These are phyloP conservation scores for Eurytoma californica DNA, from an alignment of 2,888 invertebrate genomes.

Conservation along the genomic window DNA sequence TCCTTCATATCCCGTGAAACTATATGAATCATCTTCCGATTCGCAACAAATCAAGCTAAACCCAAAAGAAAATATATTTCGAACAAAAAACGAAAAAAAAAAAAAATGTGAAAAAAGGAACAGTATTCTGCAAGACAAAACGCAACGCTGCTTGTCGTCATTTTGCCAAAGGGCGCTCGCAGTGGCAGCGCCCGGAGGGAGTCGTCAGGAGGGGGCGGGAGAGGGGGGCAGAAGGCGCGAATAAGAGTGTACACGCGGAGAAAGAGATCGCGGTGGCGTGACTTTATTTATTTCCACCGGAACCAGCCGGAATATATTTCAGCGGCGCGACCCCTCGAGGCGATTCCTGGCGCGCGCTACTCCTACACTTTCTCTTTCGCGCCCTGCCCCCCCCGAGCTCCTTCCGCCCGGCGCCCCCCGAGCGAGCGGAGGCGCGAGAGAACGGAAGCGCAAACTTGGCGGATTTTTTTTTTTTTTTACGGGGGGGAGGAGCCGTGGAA, in stretches of 20 bases:
- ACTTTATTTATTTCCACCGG: conserved; percentile 75
- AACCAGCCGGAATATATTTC: conserved; percentile 75
- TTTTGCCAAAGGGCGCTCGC: conserved; percentile 49
- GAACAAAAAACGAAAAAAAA: too few species aligned
- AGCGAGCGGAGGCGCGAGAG: conserved; percentile 67
- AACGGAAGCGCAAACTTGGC: conserved; percentile 74
- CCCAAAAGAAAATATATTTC: too few species aligned
- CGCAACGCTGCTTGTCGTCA: neutral
- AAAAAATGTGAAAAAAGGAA: too few species aligned
- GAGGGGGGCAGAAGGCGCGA: neutral
- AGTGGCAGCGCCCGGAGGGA: conserved; percentile 35
- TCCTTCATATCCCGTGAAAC: too few species aligned
- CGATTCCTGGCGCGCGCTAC: conserved; percentile 61
- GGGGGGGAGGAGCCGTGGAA: conserved; percentile 67
- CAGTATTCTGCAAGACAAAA: too few species aligned
- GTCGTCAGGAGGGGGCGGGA: neutral
- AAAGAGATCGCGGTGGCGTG: conserved; percentile 65
- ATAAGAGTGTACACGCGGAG: conserved; percentile 44
- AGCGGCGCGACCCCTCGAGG: conserved; percentile 64
- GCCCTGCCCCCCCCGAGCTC: conserved; percentile 19
- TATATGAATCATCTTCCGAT: too few species aligned
- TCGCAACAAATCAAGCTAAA: too few species aligned
- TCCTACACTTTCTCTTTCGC: conserved; percentile 21
- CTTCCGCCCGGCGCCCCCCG: conserved; percentile 8
- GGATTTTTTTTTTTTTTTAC: conserved; percentile 69